These are phyloP conservation scores for Machimus atricapillus DNA, from an alignment of 2,888 invertebrate genomes.

Conservation along the genomic window DNA sequence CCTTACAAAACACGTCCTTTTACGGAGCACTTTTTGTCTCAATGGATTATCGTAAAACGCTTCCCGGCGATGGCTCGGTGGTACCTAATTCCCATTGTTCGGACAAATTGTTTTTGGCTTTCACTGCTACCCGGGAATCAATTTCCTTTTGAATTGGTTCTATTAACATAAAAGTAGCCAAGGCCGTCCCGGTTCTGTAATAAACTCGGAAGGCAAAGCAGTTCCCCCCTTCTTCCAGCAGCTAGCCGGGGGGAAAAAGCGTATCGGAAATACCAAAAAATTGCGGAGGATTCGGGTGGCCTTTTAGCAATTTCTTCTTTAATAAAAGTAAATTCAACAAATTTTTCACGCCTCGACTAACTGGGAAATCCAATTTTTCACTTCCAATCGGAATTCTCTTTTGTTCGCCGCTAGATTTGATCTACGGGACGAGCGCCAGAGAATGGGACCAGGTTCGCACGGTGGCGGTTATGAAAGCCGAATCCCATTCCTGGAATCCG, in stretches of 20 bases:
- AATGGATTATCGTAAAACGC: constrained; percentile 26
- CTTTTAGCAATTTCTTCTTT: constrained; percentile 33
- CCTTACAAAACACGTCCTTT: constrained; percentile 22
- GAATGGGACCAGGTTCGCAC: not conserved
- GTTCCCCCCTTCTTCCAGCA: not conserved
- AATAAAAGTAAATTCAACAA: constrained; percentile 40
- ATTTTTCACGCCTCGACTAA: constrained; percentile 41
- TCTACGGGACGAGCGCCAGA: not conserved
- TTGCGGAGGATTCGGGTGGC: not conserved
- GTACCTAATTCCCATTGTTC: constrained; percentile 33
- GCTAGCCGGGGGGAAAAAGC: not conserved
- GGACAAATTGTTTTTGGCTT: constrained; percentile 37
- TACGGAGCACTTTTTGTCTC: constrained; percentile 17
- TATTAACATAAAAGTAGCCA: constrained; percentile 40
- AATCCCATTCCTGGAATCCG: not conserved
- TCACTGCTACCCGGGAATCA: constrained; percentile 24
- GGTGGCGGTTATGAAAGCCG: not conserved
- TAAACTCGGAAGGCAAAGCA: constrained; percentile 20
- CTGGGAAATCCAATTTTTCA: constrained; percentile 38
- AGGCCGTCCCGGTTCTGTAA: not conserved
- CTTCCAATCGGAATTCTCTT: constrained; percentile 36
- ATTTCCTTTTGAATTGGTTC: constrained; percentile 38
- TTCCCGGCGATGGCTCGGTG: not conserved
- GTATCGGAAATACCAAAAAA: not conserved
- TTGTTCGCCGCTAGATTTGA: constrained; percentile 22